These are phyloP conservation scores for Oreohelix idahoensis DNA, from an alignment of 1,140 invertebrate genomes.

Conservation along the genomic window DNA sequence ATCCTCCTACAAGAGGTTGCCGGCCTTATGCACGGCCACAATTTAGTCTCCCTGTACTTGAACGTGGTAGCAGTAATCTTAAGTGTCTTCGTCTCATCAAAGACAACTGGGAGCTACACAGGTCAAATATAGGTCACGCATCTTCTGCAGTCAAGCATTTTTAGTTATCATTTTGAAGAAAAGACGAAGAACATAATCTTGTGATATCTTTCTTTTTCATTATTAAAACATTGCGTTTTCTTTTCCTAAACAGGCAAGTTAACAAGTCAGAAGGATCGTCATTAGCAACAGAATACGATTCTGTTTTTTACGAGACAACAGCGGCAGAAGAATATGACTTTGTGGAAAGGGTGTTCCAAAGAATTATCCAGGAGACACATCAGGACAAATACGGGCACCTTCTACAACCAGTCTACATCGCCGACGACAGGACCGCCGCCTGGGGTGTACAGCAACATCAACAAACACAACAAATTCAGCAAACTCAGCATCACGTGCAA, in stretches of 20 bases:
- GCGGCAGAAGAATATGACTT: constrained; percentile 72
- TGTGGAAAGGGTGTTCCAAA: constrained; percentile 70
- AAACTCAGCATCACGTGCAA: neutral
- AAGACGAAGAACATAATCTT: too few relatives aligned
- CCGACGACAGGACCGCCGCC: constrained; percentile 56
- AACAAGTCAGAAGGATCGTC: constrained; percentile 67
- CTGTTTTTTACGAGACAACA: constrained; percentile 70
- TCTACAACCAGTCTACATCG: constrained; percentile 64
- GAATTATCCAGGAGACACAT: constrained; percentile 66
- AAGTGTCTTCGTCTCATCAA: too few relatives aligned
- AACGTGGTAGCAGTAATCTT: too few relatives aligned
- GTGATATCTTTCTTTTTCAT: neutral
- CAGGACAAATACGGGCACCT: constrained; percentile 62
- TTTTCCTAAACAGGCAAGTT: constrained; percentile 65
- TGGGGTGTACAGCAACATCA: constrained; percentile 38
- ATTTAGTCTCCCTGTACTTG: too few relatives aligned
- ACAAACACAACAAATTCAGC: neutral
- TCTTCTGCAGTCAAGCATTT: too few relatives aligned
- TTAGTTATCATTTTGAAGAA: too few relatives aligned
- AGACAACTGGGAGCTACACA: too few relatives aligned
- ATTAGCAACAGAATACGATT: constrained; percentile 65
- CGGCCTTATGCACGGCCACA: too few relatives aligned
- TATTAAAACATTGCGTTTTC: neutral
- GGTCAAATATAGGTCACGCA: too few relatives aligned
- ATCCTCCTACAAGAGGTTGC: too few relatives aligned